Percentiles rank a stretch among this genome's conserved stretches.
These are phyloP conservation scores for Limnephilus rhombicus DNA, from an alignment of 2,888 invertebrate species.

Conservation along the genomic window DNA sequence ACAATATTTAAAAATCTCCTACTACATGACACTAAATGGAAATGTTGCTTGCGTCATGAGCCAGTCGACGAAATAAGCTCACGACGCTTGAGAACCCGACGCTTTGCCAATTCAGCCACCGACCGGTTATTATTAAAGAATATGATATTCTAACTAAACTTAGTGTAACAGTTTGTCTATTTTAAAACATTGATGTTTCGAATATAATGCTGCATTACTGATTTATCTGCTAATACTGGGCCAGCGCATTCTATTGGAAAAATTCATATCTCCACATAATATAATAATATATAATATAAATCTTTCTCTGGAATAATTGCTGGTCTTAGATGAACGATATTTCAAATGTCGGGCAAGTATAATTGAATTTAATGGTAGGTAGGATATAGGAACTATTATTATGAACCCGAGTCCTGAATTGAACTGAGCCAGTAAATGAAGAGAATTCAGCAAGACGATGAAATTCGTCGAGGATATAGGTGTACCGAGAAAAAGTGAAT, in stretches of 20 bases:
- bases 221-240: background rate
- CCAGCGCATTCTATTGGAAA: background rate
- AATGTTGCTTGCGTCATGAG: too few species aligned
- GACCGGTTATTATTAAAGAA: too few species aligned
- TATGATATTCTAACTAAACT: too few species aligned
- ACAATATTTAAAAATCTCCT: too few species aligned
- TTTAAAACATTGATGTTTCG: too few species aligned
- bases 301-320: constrained; percentile 11
- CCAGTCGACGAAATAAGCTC: too few species aligned
- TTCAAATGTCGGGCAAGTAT: constrained; percentile 33
- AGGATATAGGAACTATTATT: background rate
- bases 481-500: background rate
- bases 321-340: constrained; percentile 30
- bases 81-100: too few species aligned
- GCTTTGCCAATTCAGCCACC: too few species aligned
- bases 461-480: background rate
- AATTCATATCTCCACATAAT: background rate
- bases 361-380: constrained; percentile 37
- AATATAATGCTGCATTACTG: background rate
- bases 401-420: background rate
- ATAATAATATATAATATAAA: background rate
- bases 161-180: too few species aligned
- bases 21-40: too few species aligned
- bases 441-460: background rate
- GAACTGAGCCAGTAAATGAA: background rate